phyloP scores from a whole-genome alignment of 2,113 vertebrate genomes.

The Hipposideros armiger region DNA sequence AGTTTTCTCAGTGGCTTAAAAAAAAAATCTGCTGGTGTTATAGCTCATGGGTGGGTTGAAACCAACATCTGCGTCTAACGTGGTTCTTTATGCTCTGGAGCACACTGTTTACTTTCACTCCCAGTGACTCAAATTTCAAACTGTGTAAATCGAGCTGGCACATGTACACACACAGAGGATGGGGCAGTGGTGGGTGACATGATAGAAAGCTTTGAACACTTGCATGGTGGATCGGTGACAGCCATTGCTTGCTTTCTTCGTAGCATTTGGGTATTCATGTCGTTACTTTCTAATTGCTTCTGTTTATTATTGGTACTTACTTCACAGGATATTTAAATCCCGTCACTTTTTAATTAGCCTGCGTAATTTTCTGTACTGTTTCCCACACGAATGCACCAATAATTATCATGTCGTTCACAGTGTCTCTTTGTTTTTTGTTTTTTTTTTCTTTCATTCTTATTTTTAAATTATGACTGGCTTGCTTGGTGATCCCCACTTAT shows the following conservation, averaged over 20 bases:
- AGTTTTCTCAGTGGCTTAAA: not conserved
- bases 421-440: not conserved
- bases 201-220: not conserved
- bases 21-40: not conserved
- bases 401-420: not conserved
- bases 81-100: not conserved
- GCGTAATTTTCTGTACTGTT: not conserved
- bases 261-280: not conserved
- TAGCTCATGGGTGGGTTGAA: not conserved
- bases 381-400: not conserved
- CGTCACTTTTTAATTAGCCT: not conserved
- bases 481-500: no score
- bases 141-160: not conserved
- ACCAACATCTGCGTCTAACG: not conserved
- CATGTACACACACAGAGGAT: fast-evolving
- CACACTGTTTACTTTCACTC: not conserved
- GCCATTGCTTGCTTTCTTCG: not conserved
- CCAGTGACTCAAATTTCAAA: not conserved
- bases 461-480: not conserved
- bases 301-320: not conserved
- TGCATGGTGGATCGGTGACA: fast-evolving
- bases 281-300: not conserved
- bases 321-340: not conserved
- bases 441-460: not conserved
- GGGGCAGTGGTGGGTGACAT: fast-evolving